Base-by-base conservation (phyloP, 2,113 vertebrate genomes). In the Saguinus midas region DNA sequence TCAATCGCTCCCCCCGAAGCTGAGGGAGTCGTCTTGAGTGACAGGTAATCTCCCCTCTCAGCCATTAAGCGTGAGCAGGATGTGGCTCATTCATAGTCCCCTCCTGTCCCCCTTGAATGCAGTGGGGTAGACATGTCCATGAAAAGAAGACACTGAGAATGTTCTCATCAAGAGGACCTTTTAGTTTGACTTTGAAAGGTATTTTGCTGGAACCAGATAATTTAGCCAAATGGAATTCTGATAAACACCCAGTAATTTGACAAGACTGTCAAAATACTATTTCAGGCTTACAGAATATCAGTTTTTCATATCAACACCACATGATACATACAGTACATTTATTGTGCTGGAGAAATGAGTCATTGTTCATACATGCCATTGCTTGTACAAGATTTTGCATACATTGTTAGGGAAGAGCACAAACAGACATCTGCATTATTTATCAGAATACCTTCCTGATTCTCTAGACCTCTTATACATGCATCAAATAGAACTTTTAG, bases 1-100 rank as follows among this genome's bases (percentile, higher is more conserved):
- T 99, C 99, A 0, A 99, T 99, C 11, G 99, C 99, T 6, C 99
- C 99, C 1, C 99, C 99, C 0, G 99, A 99, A 90, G 99, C 99
- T 0, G 99, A 99, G 96, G 99, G 99, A 16, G 99, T 99, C 13
- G 99, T 99, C 94, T 98, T 99, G 90, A 99, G 99, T 96, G 99
- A 99, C 98, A 99, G 99, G 99, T 99, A 97, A 98, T 58, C 55
- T 91, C 45, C 17, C 64, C 23, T 64, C 20, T 37, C 20, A 48
- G 21, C 16, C 55, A 20, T 40, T 37, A 43, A 76, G 57, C 48
- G 32, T 66, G n/a, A 80, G 35, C 27, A 6, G 11, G 25, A 52
- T 16, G 0, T 48, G 43, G 35, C n/a, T 73, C 45, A n/a, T 72
- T 43, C 79, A 43, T 12, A 35, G n/a, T 68, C 70, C 75, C 16